Percentiles rank a stretch among this genome's conserved stretches.
Conservation (phyloP, 2,888 invertebrate genomes). For the Chironomus riparius region DNA sequence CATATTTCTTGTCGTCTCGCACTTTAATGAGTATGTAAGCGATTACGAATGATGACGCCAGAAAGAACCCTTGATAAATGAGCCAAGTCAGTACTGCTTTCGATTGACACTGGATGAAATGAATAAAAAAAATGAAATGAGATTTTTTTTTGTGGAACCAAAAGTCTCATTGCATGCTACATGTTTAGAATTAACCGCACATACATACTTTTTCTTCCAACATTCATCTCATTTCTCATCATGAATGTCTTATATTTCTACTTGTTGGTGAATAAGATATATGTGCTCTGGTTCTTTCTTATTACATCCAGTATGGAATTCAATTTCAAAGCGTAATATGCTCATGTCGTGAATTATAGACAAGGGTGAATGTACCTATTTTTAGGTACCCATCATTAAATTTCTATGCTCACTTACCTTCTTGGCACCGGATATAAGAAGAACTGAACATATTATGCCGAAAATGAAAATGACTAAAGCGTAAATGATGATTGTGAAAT, state of each 20-base stretch:
- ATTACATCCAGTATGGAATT: neutral
- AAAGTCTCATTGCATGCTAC: neutral
- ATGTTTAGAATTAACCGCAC: too few species aligned
- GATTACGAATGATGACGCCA: constrained; percentile 15
- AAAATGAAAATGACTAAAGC: constrained; percentile 22
- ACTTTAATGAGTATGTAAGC: constrained; percentile 12
- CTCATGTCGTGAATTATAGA: neutral
- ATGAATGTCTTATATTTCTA: too few species aligned
- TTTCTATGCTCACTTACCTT: constrained; percentile 18
- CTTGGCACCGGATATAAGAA: constrained; percentile 13
- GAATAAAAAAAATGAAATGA: neutral
- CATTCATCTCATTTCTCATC: too few species aligned
- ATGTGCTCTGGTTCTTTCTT: too few species aligned
- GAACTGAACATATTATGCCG: constrained; percentile 7
- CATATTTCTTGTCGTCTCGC: neutral
- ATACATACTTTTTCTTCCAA: too few species aligned
- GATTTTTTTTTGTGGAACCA: neutral
- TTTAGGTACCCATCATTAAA: constrained; percentile 12
- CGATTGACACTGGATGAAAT: constrained; percentile 3
- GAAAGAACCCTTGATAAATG: neutral
- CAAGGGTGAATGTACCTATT: constrained; percentile 14
- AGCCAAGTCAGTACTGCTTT: neutral
- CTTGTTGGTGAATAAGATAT: too few species aligned
- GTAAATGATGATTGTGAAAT: constrained; percentile 9
- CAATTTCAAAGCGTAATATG: neutral